Evolutionary conservation across 2,113 vertebrate genomes (phyloP).

Genomic region (Callorhinus ursinus): DNA sequence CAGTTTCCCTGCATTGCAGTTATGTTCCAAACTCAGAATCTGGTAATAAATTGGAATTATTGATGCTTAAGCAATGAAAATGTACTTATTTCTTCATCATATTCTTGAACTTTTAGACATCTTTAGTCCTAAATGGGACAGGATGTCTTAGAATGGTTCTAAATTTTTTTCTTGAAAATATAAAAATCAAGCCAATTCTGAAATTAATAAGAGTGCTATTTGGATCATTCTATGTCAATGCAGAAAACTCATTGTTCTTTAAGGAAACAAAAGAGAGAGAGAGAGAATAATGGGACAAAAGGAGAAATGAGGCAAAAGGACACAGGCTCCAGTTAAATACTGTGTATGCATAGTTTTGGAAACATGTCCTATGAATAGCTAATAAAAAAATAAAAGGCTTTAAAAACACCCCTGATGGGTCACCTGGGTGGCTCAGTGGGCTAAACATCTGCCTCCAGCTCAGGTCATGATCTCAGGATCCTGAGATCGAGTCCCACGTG

Average conservation of each 20-base stretch:
- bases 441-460: too few species aligned
- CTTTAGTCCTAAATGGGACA: neutral
- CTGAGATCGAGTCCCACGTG: too few species aligned
- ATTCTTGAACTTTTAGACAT: neutral
- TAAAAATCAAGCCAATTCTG: neutral
- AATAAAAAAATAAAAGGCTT: neutral
- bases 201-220: neutral
- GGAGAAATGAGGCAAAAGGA: accelerated
- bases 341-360: neutral
- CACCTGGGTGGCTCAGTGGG: too few species aligned
- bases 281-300: neutral
- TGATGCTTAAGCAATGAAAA: neutral
- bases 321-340: neutral
- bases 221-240: neutral
- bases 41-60: neutral
- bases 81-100: neutral
- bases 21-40: neutral
- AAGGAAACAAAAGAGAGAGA: neutral
- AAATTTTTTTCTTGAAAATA: neutral
- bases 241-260: neutral
- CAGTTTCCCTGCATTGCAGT: neutral
- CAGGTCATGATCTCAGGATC: too few species aligned
- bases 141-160: neutral
- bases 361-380: neutral
- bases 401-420: neutral